These are phyloP conservation scores for Abramis brama DNA, from an alignment of 2,113 vertebrate species.

Conservation along the genomic window DNA sequence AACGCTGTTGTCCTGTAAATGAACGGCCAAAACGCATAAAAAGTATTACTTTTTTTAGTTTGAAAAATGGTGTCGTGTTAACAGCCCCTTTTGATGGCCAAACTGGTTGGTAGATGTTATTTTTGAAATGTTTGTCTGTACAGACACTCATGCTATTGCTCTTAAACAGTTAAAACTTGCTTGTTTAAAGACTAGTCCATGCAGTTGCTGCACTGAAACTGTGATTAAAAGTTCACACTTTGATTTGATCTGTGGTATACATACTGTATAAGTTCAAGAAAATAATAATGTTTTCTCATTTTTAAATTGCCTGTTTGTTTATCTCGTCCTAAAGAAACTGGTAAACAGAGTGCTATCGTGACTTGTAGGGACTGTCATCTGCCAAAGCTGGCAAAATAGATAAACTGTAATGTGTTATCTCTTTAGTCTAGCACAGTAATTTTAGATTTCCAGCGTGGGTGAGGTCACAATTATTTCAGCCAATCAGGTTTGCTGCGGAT, in stretches of 20 bases:
- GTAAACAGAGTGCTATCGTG: not conserved
- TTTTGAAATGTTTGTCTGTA: not conserved
- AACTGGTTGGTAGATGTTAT: not conserved
- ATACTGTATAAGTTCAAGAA: not conserved
- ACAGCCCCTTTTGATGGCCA: not conserved
- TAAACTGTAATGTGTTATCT: not conserved
- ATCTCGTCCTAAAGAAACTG: not conserved
- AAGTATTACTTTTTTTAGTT: too few relatives aligned
- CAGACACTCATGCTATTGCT: not conserved
- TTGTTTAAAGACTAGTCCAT: slow-evolving; percentile 56
- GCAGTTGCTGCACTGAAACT: slow-evolving; percentile 54
- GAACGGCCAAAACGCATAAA: too few relatives aligned
- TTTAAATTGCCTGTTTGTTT: slow-evolving; percentile 22
- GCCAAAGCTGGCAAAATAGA: not conserved
- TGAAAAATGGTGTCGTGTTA: too few relatives aligned
- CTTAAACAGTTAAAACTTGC: not conserved
- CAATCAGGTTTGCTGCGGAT: slow-evolving; percentile 54
- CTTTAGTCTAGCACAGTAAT: not conserved
- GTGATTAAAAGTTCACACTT: slow-evolving; percentile 64
- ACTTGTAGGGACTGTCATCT: not conserved
- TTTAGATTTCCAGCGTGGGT: not conserved
- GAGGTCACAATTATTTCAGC: slow-evolving; percentile 24
- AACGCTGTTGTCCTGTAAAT: too few relatives aligned
- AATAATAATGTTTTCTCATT: not conserved
- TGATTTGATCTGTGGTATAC: slow-evolving; percentile 50